A percentile compares a stretch with the other conserved stretches of the same genome.
Conservation (phyloP, 2,113 vertebrate species). For the Halichoeres trimaculatus region DNA sequence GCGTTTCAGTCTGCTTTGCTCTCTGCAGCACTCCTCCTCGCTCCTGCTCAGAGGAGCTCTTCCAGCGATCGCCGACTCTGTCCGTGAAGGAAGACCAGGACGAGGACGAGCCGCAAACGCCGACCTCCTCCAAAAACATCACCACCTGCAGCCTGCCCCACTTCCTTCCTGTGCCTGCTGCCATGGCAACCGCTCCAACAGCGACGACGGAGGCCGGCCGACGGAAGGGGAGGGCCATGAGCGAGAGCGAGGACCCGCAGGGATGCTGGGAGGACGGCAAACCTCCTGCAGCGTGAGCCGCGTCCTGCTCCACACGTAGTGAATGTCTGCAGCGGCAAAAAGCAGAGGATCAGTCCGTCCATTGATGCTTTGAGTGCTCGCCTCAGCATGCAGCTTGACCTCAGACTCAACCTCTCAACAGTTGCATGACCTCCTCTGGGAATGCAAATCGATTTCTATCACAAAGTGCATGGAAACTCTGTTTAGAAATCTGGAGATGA, state of each 20-base stretch:
- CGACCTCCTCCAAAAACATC: constrained; percentile 70
- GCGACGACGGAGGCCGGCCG: constrained; percentile 60
- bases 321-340: constrained; percentile 30
- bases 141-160: constrained; percentile 60
- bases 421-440: constrained; percentile 47
- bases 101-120: constrained; percentile 61
- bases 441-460: not conserved
- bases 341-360: not conserved
- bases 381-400: constrained; percentile 55
- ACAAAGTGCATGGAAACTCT: constrained; percentile 39
- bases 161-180: constrained; percentile 83
- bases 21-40: constrained; percentile 77
- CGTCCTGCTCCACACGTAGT: constrained; percentile 36
- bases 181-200: constrained; percentile 48
- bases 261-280: constrained; percentile 68
- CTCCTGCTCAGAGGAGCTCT: constrained; percentile 75
- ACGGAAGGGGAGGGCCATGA: constrained; percentile 60
- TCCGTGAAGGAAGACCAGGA: constrained; percentile 48
- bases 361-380: constrained; percentile 25
- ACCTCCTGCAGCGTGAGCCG: constrained; percentile 82
- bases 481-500: not conserved
- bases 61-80: constrained; percentile 62
- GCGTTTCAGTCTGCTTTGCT: constrained; percentile 72
- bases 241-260: constrained; percentile 64
- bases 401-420: constrained; percentile 12